Base-by-base conservation (phyloP, 2,797 vertebrate species). In the Enteromius treurensis region DNA sequence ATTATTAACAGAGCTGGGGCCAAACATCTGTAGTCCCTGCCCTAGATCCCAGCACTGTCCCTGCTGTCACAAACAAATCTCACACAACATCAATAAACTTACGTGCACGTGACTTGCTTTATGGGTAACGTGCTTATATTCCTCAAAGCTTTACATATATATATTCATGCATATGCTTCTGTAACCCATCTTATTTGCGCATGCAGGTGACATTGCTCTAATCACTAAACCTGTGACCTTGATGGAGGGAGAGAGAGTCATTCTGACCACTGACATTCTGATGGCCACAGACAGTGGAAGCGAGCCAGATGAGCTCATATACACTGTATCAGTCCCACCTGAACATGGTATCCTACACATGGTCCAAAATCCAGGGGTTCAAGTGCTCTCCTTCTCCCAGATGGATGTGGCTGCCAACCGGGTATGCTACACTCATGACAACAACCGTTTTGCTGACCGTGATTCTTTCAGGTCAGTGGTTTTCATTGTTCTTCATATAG, bases 221-320 rank as follows among this genome's bases (percentile, higher is more conserved):
- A 91, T 93, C 91, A 94, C 93, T 92, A 95, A 93, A 92, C 92
- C 95, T 65, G 95, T 97, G 93, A 95, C 88, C 89, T 94, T 98
- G 94, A 94, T 89, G 91, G 96, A 97, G 94, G 98, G 97, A 85
- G 94, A 97, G 93, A 95, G 96, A 88, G 94, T 97, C 88, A 95
- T 97, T 93, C 95, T 99, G 90, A 97, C 91, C 92, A 97, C 98
- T 86, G 95, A 98, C 94, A 88, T 96, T 94, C 96, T 97, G 92
- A 92, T 95, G 95, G 97, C 96, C 89, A 94, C 95, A 85, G 98
- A 99, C 95, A 94, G 93, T 23, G 93, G 93, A 81, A 95, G 95
- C 84, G 94, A 93, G 88, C 95, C 96, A 29, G 95, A 96, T 92
- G 95, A 97, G 93, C 95, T 98, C 92, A 88, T 97, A 90, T 98